Conservation (phyloP, 1,140 invertebrate species). For the Drosophila cardini region DNA sequence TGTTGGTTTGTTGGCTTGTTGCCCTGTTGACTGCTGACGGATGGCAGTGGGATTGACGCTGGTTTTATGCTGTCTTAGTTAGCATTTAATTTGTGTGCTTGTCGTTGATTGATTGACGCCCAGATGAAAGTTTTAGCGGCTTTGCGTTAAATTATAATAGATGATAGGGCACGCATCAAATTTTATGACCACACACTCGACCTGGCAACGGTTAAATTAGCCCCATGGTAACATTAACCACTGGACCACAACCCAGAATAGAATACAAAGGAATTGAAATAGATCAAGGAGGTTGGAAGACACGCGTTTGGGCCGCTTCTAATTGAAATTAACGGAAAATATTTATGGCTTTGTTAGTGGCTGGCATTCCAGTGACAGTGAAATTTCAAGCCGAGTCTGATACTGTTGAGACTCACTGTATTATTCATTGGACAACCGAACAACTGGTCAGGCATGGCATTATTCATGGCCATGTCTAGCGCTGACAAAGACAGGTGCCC, state of each 20-base stretch:
- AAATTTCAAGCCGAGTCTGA: conserved; percentile 14
- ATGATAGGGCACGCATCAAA: conserved; percentile 77
- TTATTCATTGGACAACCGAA: conserved; percentile 44
- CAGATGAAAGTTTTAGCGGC: conserved; percentile 78
- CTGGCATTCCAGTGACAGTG: conserved; percentile 31
- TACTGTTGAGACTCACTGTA: conserved; percentile 10
- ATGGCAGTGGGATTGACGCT: conserved; percentile 36
- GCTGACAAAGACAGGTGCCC: conserved; percentile 41
- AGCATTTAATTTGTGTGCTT: conserved; percentile 78
- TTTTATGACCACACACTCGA: conserved; percentile 64
- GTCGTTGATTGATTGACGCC: conserved; percentile 80
- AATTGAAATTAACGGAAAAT: conserved; percentile 80
- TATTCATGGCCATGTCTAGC: conserved; percentile 39
- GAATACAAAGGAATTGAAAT: no score
- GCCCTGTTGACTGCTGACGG: conserved; percentile 51
- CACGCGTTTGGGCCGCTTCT: conserved; percentile 50
- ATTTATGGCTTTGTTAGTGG: conserved; percentile 66
- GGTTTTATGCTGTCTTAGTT: conserved; percentile 56
- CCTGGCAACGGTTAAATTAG: conserved; percentile 1
- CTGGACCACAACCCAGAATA: neutral
- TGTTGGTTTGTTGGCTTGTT: conserved; percentile 12
- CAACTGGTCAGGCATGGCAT: conserved; percentile 43
- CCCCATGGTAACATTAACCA: conserved; percentile 8
- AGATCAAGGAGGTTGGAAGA: conserved; percentile 11
- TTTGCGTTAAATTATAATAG: conserved; percentile 77